Percentiles rank a stretch among this genome's conserved stretches.
Evolutionary conservation across 2,797 vertebrate genomes (phyloP).

Genomic region (Lagodon rhomboides): DNA sequence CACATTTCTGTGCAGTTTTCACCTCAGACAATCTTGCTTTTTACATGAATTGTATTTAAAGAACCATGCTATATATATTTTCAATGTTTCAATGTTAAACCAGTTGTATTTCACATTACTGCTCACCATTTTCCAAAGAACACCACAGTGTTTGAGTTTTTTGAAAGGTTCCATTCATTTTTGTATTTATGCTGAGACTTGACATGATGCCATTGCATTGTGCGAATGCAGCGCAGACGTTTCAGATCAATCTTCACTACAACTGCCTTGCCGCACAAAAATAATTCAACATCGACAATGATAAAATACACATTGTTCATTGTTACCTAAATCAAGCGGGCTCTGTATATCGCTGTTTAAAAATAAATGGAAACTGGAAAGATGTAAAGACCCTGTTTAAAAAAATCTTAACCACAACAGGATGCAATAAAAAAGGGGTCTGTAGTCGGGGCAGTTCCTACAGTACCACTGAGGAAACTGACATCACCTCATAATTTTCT

Average conservation of each 20-base stretch:
- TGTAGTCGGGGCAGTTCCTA: not conserved
- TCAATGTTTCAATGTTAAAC: not conserved
- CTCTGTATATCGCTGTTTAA: not conserved
- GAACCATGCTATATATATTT: not conserved
- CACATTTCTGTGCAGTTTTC: not conserved
- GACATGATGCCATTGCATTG: not conserved
- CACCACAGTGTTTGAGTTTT: not conserved
- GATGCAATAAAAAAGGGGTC: not conserved
- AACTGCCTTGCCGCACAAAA: not conserved
- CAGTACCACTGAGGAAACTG: not conserved
- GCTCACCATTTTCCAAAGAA: not conserved
- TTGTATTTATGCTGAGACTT: not conserved
- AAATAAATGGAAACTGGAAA: slow-evolving; percentile 6
- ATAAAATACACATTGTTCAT: not conserved
- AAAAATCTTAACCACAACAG: not conserved
- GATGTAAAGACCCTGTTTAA: not conserved
- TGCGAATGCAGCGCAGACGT: not conserved
- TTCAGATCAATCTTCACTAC: slow-evolving; percentile 3
- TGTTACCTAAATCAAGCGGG: not conserved
- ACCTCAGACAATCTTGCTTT: not conserved
- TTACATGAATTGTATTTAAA: not conserved
- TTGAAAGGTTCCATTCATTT: not conserved
- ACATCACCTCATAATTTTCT: not conserved
- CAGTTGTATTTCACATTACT: not conserved
- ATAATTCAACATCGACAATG: not conserved